Conservation (phyloP, 2,797 vertebrate species). For the Sebastes reedi region DNA sequence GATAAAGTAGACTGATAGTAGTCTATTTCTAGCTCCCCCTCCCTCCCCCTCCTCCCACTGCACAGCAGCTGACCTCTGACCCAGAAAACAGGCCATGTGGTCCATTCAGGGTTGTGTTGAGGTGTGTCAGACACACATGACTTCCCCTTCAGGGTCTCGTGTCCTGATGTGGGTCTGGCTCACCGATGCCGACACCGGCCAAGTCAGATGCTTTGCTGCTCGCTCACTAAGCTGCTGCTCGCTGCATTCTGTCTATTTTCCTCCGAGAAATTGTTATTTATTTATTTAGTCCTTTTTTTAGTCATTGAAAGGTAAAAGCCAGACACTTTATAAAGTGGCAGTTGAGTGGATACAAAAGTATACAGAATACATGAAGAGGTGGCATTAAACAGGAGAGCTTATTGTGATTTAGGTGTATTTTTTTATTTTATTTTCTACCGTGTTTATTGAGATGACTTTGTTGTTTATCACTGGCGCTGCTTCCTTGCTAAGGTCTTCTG, state of each 20-base stretch:
- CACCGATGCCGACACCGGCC: not conserved
- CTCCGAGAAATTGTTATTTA: not conserved
- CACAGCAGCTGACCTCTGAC: conserved; percentile 56
- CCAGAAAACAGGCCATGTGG: conserved; percentile 47
- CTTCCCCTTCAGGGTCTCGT: conserved; percentile 40
- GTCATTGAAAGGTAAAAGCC: not conserved
- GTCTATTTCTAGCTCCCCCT: conserved; percentile 6
- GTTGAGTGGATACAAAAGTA: not conserved
- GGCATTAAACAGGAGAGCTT: not conserved
- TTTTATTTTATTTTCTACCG: not conserved
- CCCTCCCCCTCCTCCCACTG: not conserved
- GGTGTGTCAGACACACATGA: conserved; percentile 40
- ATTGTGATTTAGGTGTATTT: too few species aligned
- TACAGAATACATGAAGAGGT: not conserved
- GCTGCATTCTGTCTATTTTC: not conserved
- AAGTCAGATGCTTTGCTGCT: conserved; percentile 7
- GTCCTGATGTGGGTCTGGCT: conserved; percentile 11
- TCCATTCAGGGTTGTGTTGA: conserved; percentile 40
- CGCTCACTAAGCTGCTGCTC: not conserved
- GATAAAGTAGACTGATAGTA: not conserved
- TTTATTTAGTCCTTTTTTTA: not conserved
- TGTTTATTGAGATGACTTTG: not conserved
- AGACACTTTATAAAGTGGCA: not conserved
- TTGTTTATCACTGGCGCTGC: not conserved
- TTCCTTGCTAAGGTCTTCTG: not conserved